Evolutionary conservation across 2,888 invertebrate genomes (phyloP), one percentile per base, ranked within the genome.

Genomic region (Melanargia galathea): DNA sequence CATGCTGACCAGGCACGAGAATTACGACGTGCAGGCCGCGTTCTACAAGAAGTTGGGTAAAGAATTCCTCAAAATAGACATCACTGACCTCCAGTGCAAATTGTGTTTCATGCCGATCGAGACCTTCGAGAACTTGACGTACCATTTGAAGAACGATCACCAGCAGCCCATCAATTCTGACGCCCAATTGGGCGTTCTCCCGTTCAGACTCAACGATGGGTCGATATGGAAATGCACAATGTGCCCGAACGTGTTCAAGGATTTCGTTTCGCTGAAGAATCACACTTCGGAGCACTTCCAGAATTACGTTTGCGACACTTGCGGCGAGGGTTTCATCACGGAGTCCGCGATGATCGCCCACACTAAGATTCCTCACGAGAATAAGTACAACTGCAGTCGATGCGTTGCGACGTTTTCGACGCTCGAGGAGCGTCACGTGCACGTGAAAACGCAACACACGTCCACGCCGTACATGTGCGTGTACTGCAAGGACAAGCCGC

Each of bases 21-120:
- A 88, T 54, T 90, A 86, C 63, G 85, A 89, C 43, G 85, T 89
- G 0, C 84, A 87, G 71, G 73, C 83, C 0, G 91, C 90, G 0
- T 91, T 91, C 67, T 91, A 91, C 65, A 90, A 89, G 68, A 89
- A 90, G 67, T 70, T 91, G 62, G 88, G 91, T 0, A 90, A 89
- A 71, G 89, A 90, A 54, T 91, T 86, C 52, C 79, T 91, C 0
- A 88, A 84, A 70, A 80, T 91, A 22, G 91, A 91, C 55, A 82
- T 91, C 16, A 91, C 91, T 4, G 84, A 90, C 69, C 76, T 91
- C 0, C 89, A 87, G 64, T 91, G 91, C 68, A 91, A 89, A 69
- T 73, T 91, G 0, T 91, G 91, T 62, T 86, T 84, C 35, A 79
- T 82, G 79, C 75, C 79, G 2, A 75, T 90, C 26, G 78, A 83